Evolutionary conservation across 64 coral and sea anemone genomes (phyloP).

Genomic region (Actinia tenebrosa): DNA sequence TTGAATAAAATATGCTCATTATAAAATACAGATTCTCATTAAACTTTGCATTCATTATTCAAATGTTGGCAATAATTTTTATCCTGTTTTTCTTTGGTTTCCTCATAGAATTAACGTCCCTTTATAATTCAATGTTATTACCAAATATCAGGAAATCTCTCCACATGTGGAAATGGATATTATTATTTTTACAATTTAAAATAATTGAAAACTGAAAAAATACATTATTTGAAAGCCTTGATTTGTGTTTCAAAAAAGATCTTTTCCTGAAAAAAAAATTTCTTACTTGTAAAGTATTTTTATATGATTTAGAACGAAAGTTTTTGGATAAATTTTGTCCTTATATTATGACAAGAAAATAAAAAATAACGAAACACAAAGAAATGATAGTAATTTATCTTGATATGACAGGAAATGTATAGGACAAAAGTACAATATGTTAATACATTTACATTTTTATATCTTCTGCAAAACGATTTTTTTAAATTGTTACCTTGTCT

Average conservation of each 20-base stretch:
- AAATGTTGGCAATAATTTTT: background rate
- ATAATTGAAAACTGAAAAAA: background rate
- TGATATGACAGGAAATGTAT: background rate
- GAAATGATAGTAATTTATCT: background rate
- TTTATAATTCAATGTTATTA: background rate
- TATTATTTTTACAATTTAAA: background rate
- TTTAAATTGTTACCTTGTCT: too few species aligned
- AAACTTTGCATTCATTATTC: constrained; percentile 13
- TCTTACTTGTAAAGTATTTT: background rate
- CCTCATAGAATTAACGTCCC: background rate
- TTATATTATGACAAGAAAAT: background rate
- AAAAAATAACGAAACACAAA: background rate
- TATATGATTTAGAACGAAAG: background rate
- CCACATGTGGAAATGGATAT: background rate
- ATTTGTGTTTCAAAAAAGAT: background rate
- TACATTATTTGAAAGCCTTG: background rate
- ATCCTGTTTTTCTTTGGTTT: background rate
- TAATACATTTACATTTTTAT: background rate
- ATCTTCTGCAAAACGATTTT: too few species aligned
- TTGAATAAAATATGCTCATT: constrained; percentile 3
- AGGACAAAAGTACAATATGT: constrained; percentile 12
- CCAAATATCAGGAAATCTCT: constrained; percentile 6
- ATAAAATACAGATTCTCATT: constrained; percentile 1
- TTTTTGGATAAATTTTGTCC: background rate
- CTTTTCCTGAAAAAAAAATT: background rate